Base-by-base conservation (phyloP, 2,113 vertebrate genomes). In the Camelus bactrianus region DNA sequence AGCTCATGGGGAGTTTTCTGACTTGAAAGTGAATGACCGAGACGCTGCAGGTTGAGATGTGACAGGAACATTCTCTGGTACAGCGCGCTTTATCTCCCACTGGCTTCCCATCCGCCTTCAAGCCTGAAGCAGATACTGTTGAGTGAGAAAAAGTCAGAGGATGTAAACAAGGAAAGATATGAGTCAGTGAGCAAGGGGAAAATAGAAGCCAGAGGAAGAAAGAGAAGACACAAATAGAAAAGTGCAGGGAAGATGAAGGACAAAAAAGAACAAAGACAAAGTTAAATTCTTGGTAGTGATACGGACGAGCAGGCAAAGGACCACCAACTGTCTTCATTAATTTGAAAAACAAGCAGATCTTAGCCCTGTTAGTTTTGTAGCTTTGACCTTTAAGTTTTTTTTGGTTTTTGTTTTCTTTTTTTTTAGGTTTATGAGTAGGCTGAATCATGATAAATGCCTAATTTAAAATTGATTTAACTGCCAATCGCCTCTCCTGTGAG, bases 401-500 rank as follows among this genome's bases (percentile, higher is more conserved):
- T 22, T 52, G 65, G 94, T 32, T 56, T 97, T 42, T 42, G 38
- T 42, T 42, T 42, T 42, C 38, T 42, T 67, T 94, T 13, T 0
- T 35, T 92, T 54, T 5, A 62, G 52, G 64, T 96, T 97, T 97
- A 89, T 97, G 80, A 96, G 79, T 90, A 75, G 72, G 20, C 54
- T 95, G 87, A 98, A 95, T 97, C 92, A 97, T 95, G 97, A 86
- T 89, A 97, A 85, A 96, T 83, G n/a, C 75, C 35, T 93, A 94
- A 91, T 95, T 97, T 97, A 94, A 96, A 91, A 79, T 62, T 50
- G 30, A 72, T 72, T 64, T 90, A 92, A 69, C 76, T 97, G 96
- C 95, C 96, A 98, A 69, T 75, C 38, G 11, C 17, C 32, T 97
- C 92, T 98, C 56, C 89, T 97, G 76, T 69, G 14, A 10, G 62